A percentile compares a stretch with the other conserved stretches of the same genome.
These are phyloP conservation scores for Felis catus DNA, from an alignment of 2,113 vertebrate genomes.

Conservation along the genomic window F.catus_Fca126_mat1.0 CM031414.1:93565501-93566000, in stretches of 20 bases:
- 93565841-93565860: background rate
- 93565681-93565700: background rate
- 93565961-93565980: too few species aligned
- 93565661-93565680: background rate
- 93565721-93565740: background rate
- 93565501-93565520: background rate
- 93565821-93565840: background rate
- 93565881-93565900: background rate
- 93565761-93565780: background rate
- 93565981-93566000: too few species aligned
- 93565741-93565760: background rate
- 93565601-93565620: background rate
- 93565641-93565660: background rate
- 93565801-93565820: background rate
- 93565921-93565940: background rate
- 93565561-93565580: background rate
- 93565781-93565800: background rate
- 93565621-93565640: background rate
- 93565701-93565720: background rate
- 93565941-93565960: too few species aligned
- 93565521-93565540: accelerated
- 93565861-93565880: background rate
- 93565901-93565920: background rate
- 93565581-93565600: background rate
- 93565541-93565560: background rate